Conservation (phyloP, 1,140 invertebrate species). For the Drosophila virilis region DNA sequence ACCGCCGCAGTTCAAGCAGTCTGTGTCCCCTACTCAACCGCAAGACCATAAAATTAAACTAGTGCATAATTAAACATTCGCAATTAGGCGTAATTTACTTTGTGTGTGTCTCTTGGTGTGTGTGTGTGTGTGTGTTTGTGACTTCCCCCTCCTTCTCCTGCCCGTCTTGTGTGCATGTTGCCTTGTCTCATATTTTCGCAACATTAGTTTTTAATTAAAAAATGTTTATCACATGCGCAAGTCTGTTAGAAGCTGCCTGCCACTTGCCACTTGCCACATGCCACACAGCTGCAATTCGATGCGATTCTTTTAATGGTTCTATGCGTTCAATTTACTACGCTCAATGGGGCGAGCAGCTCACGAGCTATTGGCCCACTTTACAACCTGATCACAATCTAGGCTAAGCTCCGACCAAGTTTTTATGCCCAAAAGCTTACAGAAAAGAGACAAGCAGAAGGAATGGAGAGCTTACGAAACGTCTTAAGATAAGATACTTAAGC, state of each 20-base stretch:
- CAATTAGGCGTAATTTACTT: constrained; percentile 84
- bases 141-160: neutral
- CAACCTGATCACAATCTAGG: constrained; percentile 22
- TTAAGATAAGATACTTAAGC: constrained; percentile 42
- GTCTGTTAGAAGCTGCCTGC: constrained; percentile 23
- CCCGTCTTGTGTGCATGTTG: neutral
- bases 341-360: constrained; percentile 22
- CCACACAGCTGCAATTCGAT: constrained; percentile 18
- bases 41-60: constrained; percentile 83
- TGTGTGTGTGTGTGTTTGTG: constrained; percentile 16
- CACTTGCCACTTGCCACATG: constrained; percentile 25
- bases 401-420: constrained; percentile 5
- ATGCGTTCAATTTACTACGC: constrained; percentile 35
- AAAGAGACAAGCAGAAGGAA: neutral
- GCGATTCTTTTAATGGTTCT: constrained; percentile 52
- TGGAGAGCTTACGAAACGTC: constrained; percentile 20
- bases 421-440: constrained; percentile 7
- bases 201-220: constrained; percentile 84
- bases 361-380: neutral
- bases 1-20: neutral
- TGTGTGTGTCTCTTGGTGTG: constrained; percentile 33
- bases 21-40: constrained; percentile 49
- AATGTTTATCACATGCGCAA: constrained; percentile 65
- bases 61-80: constrained; percentile 84
- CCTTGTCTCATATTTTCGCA: constrained; percentile 72